Evolutionary conservation across 2,113 vertebrate species (phyloP).

Genomic region (Typhlomys cinereus): DNA sequence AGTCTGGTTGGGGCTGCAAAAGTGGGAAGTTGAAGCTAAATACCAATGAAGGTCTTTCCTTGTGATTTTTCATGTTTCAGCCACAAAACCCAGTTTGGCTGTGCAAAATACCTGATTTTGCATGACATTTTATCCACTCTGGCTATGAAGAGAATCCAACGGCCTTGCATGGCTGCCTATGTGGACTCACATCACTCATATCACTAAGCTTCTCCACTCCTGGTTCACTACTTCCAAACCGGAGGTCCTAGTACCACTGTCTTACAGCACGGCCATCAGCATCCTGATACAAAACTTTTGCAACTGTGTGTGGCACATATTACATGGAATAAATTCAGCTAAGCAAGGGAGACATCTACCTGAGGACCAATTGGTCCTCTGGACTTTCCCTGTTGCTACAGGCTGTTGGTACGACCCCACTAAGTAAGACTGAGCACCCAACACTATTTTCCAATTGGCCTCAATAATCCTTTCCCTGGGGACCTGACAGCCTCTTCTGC

Average conservation of each 20-base stretch:
- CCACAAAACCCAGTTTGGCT: background rate
- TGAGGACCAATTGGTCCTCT: background rate
- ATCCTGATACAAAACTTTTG: background rate
- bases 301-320: background rate
- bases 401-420: background rate
- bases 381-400: fast-evolving
- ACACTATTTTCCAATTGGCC: background rate
- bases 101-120: background rate
- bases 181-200: background rate
- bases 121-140: background rate
- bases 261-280: background rate
- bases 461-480: background rate
- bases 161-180: background rate
- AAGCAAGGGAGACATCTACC: background rate
- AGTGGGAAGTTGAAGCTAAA: background rate
- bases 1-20: background rate
- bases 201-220: background rate
- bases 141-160: background rate
- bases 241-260: background rate
- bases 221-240: background rate
- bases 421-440: background rate
- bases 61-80: background rate
- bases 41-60: background rate
- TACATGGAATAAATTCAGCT: background rate
- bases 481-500: background rate